phyloP scores from a whole-genome alignment of 2,113 vertebrate genomes.

The Uria lomvia region DNA sequence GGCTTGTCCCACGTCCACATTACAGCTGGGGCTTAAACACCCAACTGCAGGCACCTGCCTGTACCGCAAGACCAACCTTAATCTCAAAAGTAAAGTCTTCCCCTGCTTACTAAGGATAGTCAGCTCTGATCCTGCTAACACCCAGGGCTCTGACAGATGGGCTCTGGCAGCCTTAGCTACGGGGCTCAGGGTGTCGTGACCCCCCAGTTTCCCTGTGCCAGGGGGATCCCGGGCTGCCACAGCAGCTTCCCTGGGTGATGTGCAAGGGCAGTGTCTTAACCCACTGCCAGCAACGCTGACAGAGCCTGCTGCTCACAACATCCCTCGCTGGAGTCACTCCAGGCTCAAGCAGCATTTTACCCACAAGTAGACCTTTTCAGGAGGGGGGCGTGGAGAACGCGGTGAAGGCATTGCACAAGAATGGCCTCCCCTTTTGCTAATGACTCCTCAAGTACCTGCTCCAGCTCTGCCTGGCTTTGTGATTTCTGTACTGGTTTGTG shows the following conservation, averaged over 20 bases:
- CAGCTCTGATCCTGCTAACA: not conserved
- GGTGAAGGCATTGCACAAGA: not conserved
- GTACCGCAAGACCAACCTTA: not conserved
- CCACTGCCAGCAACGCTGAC: not conserved
- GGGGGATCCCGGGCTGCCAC: not conserved
- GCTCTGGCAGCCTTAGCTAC: not conserved
- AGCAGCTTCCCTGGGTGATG: not conserved
- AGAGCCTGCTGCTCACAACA: not conserved
- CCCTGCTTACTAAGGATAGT: not conserved
- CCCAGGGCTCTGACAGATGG: not conserved
- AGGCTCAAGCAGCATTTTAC: not conserved
- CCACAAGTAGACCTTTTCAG: not conserved
- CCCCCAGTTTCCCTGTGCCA: not conserved
- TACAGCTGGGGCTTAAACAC: not conserved
- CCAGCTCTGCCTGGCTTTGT: not conserved
- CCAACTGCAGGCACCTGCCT: not conserved
- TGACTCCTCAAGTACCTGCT: not conserved
- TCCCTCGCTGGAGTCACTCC: not conserved
- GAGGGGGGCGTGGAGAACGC: fast-evolving
- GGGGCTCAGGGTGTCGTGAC: not conserved
- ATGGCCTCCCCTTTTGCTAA: not conserved
- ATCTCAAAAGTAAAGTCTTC: not conserved
- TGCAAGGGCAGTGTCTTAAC: not conserved
- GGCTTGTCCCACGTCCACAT: fast-evolving
- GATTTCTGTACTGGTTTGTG: not conserved